Conservation (phyloP, 2,113 vertebrate genomes). For the Platysteira castanea region DNA sequence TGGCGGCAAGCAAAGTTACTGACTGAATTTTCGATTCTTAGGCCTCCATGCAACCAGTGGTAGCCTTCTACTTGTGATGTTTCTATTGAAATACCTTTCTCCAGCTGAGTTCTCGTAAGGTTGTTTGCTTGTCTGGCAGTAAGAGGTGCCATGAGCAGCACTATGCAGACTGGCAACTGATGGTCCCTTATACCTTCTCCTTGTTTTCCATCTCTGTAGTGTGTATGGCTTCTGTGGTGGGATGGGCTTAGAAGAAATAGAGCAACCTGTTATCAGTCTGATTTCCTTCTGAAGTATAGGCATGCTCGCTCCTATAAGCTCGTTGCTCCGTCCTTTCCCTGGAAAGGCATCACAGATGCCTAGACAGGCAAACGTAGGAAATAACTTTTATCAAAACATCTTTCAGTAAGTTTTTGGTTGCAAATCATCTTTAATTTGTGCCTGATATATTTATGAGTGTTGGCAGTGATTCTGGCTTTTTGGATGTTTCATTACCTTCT, state of each 20-base stretch:
- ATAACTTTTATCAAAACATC: neutral
- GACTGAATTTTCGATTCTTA: neutral
- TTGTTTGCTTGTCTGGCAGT: neutral
- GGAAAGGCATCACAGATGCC: neutral
- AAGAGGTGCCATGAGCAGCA: neutral
- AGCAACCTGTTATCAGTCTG: neutral
- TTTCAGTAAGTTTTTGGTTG: neutral
- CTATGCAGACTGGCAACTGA: neutral
- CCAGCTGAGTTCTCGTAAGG: neutral
- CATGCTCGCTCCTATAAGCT: neutral
- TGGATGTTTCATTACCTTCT: neutral
- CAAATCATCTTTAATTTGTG: neutral
- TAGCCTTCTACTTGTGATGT: accelerated
- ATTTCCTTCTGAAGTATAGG: neutral
- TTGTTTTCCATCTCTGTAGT: neutral
- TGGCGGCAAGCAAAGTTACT: neutral
- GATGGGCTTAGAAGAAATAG: neutral
- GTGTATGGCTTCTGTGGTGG: neutral
- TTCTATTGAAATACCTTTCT: neutral
- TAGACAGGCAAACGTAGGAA: neutral
- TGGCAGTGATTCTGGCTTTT: neutral
- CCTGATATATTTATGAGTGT: neutral
- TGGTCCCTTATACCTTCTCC: neutral
- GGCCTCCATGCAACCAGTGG: accelerated
- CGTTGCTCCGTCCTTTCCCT: neutral